phyloP scores from a whole-genome alignment of 2,113 vertebrate genomes.

The Rhinoderma darwinii region DNA sequence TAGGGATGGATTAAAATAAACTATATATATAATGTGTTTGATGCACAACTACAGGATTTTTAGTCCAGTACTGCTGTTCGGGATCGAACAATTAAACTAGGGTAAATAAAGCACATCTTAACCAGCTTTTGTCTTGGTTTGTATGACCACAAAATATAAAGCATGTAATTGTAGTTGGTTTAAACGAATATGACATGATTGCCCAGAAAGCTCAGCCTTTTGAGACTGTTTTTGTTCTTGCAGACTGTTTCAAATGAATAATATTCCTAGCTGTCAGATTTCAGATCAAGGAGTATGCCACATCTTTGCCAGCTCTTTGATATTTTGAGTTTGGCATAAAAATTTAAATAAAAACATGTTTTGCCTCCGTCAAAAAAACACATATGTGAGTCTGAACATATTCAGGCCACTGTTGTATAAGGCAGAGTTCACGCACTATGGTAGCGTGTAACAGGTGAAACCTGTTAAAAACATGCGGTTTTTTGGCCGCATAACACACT shows the following conservation, averaged over 20 bases:
- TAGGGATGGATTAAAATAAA: too few relatives aligned
- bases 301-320: slow-evolving; percentile 38
- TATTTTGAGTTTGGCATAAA: slow-evolving; percentile 3
- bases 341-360: background rate
- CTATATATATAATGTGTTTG: background rate
- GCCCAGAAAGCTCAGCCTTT: slow-evolving; percentile 38
- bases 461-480: too few relatives aligned
- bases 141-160: background rate
- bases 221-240: slow-evolving; percentile 44
- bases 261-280: slow-evolving; percentile 37
- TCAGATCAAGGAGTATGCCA: slow-evolving; percentile 50
- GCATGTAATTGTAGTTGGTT: background rate
- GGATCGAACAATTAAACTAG: background rate
- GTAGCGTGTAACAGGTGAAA: too few relatives aligned
- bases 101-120: background rate
- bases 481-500: too few relatives aligned
- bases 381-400: too few relatives aligned
- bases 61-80: background rate
- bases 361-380: slow-evolving; percentile 14
- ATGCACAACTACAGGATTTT: background rate
- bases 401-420: too few relatives aligned
- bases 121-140: background rate
- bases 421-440: too few relatives aligned
- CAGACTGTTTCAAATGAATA: slow-evolving; percentile 34
- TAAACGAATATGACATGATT: slow-evolving; percentile 26